phyloP scores from a whole-genome alignment of 2,113 vertebrate species.

The Colossoma macropomum region DNA sequence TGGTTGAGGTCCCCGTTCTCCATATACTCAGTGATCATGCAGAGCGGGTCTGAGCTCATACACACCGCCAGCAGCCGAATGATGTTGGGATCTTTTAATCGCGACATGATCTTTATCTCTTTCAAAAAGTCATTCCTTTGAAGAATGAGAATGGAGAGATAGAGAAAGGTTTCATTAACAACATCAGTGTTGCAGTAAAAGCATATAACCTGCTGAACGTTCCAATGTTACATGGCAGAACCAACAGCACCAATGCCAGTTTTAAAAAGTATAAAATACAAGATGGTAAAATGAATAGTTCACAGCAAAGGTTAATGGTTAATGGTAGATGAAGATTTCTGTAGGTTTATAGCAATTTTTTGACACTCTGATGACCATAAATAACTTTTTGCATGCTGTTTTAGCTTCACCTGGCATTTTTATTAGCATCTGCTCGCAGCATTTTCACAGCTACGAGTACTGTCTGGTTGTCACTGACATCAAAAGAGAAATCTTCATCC shows the following conservation, averaged over 20 bases:
- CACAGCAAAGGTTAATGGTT: background rate
- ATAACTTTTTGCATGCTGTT: background rate
- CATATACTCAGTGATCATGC: slow-evolving; percentile 99
- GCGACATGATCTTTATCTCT: slow-evolving; percentile 99
- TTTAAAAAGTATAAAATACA: too few relatives aligned
- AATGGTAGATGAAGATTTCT: background rate
- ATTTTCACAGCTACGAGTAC: slow-evolving; percentile 97
- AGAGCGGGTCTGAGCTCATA: slow-evolving; percentile 90
- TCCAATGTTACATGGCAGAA: background rate
- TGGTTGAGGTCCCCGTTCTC: slow-evolving; percentile 99
- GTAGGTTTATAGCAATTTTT: too few relatives aligned
- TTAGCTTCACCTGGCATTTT: slow-evolving; percentile 89
- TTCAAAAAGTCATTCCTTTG: slow-evolving; percentile 97
- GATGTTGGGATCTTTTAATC: slow-evolving; percentile 97
- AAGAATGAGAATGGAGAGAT: background rate
- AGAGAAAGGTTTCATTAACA: background rate
- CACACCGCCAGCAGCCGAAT: slow-evolving; percentile 94
- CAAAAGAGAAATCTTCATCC: slow-evolving; percentile 87
- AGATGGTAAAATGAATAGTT: background rate
- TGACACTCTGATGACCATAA: background rate
- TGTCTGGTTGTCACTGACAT: slow-evolving; percentile 76
- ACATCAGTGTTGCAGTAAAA: background rate
- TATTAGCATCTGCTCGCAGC: slow-evolving; percentile 95
- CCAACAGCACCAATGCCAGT: background rate
- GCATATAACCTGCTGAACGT: background rate